These are phyloP conservation scores for Drosophila parvula DNA, from an alignment of 1,140 invertebrate genomes.

Conservation along the genomic window DNA sequence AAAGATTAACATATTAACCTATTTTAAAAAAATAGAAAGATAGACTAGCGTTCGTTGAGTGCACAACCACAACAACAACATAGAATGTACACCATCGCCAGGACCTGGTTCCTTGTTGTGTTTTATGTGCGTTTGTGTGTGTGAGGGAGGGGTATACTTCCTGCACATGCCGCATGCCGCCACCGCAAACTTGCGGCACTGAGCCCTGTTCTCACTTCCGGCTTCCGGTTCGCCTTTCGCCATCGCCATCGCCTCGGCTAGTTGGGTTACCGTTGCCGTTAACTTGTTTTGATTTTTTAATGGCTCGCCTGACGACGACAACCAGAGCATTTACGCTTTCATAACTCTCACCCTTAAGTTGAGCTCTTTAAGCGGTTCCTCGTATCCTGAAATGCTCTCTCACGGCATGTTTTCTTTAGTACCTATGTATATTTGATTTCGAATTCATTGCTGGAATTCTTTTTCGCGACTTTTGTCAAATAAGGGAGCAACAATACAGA, in stretches of 20 bases:
- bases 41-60: not conserved
- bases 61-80: conserved; percentile 42
- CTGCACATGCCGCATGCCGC: conserved; percentile 64
- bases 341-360: conserved; percentile 59
- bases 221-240: conserved; percentile 59
- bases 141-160: conserved; percentile 47
- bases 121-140: conserved; percentile 11
- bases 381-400: not conserved
- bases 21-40: not conserved
- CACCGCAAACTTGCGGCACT: conserved; percentile 77
- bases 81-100: conserved; percentile 21
- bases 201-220: conserved; percentile 76
- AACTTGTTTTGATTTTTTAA: conserved; percentile 83
- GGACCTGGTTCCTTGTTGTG: conserved; percentile 9
- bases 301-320: conserved; percentile 67
- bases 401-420: not conserved
- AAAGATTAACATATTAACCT: not conserved
- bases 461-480: conserved; percentile 27
- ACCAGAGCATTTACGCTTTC: conserved; percentile 55
- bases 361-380: not conserved
- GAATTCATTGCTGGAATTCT: conserved; percentile 10
- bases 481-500: conserved; percentile 14
- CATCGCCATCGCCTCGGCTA: conserved; percentile 46
- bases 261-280: conserved; percentile 61
- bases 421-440: conserved; percentile 1